Base-by-base conservation (phyloP, 2,113 vertebrate species). In the Tor tambroides region DNA sequence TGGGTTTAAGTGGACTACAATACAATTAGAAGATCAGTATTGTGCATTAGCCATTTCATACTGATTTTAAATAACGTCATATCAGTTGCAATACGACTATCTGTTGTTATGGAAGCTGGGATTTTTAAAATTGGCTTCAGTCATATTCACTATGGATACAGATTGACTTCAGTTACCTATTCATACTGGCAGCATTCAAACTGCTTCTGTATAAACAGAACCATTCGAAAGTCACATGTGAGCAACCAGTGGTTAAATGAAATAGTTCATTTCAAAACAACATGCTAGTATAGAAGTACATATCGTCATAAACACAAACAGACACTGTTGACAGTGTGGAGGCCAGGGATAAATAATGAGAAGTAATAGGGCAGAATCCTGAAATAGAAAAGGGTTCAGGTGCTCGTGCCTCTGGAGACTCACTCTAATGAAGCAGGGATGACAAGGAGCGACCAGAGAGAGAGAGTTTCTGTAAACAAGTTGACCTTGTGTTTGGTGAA, bases 401-500 rank as follows among this genome's bases (percentile, higher is more conserved):
- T 84, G 69, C 49, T 38, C 49, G 49, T 84, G 23, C 61, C 80
- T 82, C 38, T 12, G 21, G 38, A 67, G 38, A 67, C 38, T 19
- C 19, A 8, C 61, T n/a, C 17, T 84, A n/a, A 84, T 84, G 69
- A 84, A 56, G 46, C 4, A 51, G 56, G 69, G 83, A 84, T 84
- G 69, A 56, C 15, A 80, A 30, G 49, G 46, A n/a, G 61, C 7
- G 7, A 35, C 26, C 2, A 75, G 35, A 49, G 84, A 78, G 54
- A 61, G 21, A 56, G 28, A 54, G 41, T 51, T 87, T 75, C 23
- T 61, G 83, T 77, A 87, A 85, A 83, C 74, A 87, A 51, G 79
- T 84, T 87, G 84, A 89, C 84, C 86, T 89, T 86, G 79, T 79
- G 86, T 83, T 82, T 76, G 65, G 81, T 80, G 41, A 85, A 65